Conservation (phyloP, 1,140 invertebrate genomes). For the Araneus ventricosus region DNA sequence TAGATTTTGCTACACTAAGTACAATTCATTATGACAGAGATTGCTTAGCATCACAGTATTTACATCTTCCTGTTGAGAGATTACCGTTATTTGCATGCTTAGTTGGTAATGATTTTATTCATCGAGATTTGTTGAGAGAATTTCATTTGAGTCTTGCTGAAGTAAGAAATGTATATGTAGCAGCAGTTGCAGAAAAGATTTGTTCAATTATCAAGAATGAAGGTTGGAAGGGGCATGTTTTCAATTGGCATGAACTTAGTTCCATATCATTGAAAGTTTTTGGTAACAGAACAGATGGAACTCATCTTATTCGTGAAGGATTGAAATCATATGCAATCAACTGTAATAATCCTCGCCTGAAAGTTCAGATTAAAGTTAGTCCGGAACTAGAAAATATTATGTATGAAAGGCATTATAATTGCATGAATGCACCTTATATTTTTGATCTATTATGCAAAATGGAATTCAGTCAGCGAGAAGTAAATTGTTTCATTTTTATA, state of each 20-base stretch:
- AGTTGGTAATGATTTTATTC: conserved; percentile 79
- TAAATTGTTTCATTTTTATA: neutral
- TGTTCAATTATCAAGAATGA: conserved; percentile 12
- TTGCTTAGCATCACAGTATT: conserved; percentile 75
- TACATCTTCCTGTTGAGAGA: conserved; percentile 77
- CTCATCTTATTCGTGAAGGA: conserved; percentile 75
- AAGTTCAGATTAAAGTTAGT: neutral
- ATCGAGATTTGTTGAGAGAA: conserved; percentile 77
- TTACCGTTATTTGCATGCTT: conserved; percentile 79
- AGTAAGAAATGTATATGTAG: conserved; percentile 71
- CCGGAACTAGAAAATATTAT: neutral
- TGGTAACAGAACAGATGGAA: conserved; percentile 69
- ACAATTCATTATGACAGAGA: conserved; percentile 78
- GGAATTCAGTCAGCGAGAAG: conserved; percentile 53
- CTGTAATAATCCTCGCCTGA: neutral
- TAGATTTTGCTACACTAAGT: conserved; percentile 78
- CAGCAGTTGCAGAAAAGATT: conserved; percentile 51
- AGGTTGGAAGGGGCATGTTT: conserved; percentile 38
- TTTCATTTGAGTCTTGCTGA: conserved; percentile 76
- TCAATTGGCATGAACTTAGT: conserved; percentile 69
- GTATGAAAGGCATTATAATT: conserved; percentile 9
- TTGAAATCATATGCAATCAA: conserved; percentile 76
- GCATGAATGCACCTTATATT: conserved; percentile 33
- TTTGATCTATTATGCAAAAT: conserved; percentile 73
- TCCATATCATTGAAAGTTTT: conserved; percentile 77